Percentiles rank a stretch among this genome's conserved stretches.
phyloP scores from a whole-genome alignment of 2,113 vertebrate species.

The Phainopepla nitens region DNA sequence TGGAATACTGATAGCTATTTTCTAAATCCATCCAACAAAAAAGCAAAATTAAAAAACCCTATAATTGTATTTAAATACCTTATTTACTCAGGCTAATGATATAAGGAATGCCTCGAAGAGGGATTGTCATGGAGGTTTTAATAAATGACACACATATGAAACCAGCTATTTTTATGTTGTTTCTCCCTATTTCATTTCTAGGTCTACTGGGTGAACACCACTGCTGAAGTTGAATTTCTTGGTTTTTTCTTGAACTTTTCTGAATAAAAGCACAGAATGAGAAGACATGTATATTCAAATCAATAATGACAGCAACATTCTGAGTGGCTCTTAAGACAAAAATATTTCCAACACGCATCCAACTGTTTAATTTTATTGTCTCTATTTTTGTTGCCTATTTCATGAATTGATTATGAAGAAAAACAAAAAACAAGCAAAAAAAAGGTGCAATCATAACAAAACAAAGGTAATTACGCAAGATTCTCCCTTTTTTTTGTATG shows the following conservation, averaged over 20 bases:
- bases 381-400: not conserved
- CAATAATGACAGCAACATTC: not conserved
- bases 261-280: not conserved
- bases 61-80: not conserved
- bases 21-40: not conserved
- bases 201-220: not conserved
- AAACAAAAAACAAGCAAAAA: not conserved
- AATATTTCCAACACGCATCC: not conserved
- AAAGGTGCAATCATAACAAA: not conserved
- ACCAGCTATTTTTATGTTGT: not conserved
- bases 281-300: not conserved
- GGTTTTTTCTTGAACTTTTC: not conserved
- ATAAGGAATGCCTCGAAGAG: not conserved
- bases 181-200: not conserved
- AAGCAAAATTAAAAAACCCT: not conserved
- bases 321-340: not conserved
- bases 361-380: not conserved
- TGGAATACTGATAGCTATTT: not conserved
- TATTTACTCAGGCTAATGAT: not conserved
- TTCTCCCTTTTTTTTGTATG: not conserved
- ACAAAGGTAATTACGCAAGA: not conserved
- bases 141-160: not conserved
- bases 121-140: not conserved
- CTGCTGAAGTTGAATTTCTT: not conserved
- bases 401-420: not conserved